Evolutionary conservation across 2,888 invertebrate species (phyloP).

Genomic region (Lasius platythorax): DNA sequence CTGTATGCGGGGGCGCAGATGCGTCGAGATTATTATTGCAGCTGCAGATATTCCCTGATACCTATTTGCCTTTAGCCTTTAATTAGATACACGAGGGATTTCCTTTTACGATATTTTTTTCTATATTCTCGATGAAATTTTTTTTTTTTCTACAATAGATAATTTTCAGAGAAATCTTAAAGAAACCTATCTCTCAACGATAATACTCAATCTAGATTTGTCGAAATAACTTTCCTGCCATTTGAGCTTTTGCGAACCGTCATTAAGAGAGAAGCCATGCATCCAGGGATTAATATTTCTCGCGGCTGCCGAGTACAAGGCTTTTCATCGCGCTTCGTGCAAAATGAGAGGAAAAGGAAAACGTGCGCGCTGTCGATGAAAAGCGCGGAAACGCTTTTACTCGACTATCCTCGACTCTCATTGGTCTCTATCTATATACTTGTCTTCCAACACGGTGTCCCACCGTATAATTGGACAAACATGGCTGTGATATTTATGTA

Average conservation of each 20-base stretch:
- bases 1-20: background rate
- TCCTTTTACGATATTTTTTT: background rate
- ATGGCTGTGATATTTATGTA: conserved; percentile 39
- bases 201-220: background rate
- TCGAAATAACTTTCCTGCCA: background rate
- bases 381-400: conserved; percentile 29
- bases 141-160: background rate
- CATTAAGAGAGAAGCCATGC: background rate
- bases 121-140: background rate
- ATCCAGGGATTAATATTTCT: conserved; percentile 27
- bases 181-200: background rate
- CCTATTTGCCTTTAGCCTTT: background rate
- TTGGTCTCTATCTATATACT: background rate
- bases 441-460: background rate
- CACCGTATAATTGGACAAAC: conserved; percentile 52
- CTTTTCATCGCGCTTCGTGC: background rate
- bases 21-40: background rate
- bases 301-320: background rate
- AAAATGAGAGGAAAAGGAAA: conserved; percentile 29
- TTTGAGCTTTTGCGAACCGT: background rate
- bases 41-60: background rate
- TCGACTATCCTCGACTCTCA: conserved; percentile 27
- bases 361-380: conserved; percentile 26
- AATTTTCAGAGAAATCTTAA: background rate
- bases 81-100: background rate